Conservation (phyloP, 2,797 vertebrate genomes). For the Syndactyla subalaris region DNA sequence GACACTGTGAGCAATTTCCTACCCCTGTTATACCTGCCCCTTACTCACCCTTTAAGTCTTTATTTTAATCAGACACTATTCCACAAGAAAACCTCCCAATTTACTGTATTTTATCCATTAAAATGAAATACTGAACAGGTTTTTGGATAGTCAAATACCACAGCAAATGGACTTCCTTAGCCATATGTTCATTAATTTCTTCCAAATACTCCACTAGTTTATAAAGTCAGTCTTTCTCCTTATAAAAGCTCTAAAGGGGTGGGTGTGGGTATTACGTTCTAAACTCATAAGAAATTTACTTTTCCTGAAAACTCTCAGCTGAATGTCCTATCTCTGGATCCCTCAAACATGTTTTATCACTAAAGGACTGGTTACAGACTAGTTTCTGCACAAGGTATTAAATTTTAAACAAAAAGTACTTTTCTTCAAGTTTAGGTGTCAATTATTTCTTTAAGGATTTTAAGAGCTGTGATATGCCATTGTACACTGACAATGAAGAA, state of each 20-base stretch:
- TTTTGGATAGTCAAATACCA: background rate
- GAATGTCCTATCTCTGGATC: background rate
- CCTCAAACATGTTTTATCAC: background rate
- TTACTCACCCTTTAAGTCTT: background rate
- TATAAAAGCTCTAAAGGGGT: background rate
- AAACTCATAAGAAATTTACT: background rate
- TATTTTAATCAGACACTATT: background rate
- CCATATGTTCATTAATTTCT: conserved; percentile 16
- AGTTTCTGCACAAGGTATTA: background rate
- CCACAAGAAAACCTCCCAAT: background rate
- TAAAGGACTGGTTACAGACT: background rate
- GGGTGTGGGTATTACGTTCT: background rate
- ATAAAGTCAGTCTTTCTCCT: background rate
- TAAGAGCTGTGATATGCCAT: background rate
- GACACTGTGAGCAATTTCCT: background rate
- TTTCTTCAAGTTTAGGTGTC: background rate
- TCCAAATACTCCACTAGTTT: background rate
- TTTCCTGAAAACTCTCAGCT: background rate
- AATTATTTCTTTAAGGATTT: background rate
- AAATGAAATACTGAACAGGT: background rate
- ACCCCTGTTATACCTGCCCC: background rate
- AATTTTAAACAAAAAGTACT: background rate
- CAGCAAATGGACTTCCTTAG: background rate
- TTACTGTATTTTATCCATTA: background rate
- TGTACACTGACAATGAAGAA: background rate